Percentiles rank a stretch among this genome's conserved stretches.
Evolutionary conservation across 2,888 invertebrate species (phyloP).

Genomic region (Drosophila incognita): DNA sequence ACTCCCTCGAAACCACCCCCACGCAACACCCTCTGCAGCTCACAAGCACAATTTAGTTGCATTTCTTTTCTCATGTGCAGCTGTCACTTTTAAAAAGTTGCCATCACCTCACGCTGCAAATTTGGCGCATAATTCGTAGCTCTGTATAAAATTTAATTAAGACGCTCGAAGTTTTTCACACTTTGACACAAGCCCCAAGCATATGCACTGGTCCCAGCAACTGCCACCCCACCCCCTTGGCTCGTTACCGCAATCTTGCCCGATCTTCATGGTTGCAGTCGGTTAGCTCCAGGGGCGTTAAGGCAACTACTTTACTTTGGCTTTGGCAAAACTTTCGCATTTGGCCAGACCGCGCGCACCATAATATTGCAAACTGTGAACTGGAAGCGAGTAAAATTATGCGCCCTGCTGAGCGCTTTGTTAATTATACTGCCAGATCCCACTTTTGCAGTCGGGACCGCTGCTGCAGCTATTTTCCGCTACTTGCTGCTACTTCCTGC

Average conservation of each 20-base stretch:
- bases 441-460: slow-evolving; percentile 12
- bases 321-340: slow-evolving; percentile 67
- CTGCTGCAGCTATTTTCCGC: slow-evolving; percentile 5
- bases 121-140: slow-evolving; percentile 62
- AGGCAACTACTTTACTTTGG: slow-evolving; percentile 73
- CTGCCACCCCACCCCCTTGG: not conserved
- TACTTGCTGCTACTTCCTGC: slow-evolving; percentile 39
- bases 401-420: slow-evolving; percentile 76
- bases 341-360: slow-evolving; percentile 47
- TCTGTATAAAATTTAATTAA: slow-evolving; percentile 75
- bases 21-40: not conserved
- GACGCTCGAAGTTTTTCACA: slow-evolving; percentile 75
- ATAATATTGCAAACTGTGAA: slow-evolving; percentile 52
- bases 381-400: slow-evolving; percentile 67
- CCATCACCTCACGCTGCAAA: slow-evolving; percentile 51
- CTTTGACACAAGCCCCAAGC: slow-evolving; percentile 74
- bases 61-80: slow-evolving; percentile 61
- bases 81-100: slow-evolving; percentile 76
- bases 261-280: slow-evolving; percentile 49
- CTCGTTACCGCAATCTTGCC: slow-evolving; percentile 25
- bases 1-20: not conserved
- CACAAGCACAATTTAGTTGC: slow-evolving; percentile 14
- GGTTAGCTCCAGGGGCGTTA: slow-evolving; percentile 63
- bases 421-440: slow-evolving; percentile 67
- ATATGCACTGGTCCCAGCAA: slow-evolving; percentile 45